Conservation (phyloP, 2,113 vertebrate genomes). For the Calyptomena viridis region DNA sequence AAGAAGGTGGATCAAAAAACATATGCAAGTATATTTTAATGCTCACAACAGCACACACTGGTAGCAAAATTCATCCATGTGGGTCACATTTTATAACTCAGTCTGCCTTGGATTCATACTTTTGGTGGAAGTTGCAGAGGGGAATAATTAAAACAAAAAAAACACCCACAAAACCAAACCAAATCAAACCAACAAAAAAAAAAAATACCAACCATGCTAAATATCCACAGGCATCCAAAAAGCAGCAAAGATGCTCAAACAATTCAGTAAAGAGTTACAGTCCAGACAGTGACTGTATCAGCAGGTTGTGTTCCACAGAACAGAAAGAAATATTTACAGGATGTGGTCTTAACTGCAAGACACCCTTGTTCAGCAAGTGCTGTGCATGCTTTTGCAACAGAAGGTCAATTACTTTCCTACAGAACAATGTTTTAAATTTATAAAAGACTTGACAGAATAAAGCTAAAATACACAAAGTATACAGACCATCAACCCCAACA, state of each 20-base stretch:
- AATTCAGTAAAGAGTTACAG: not conserved
- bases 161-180: not conserved
- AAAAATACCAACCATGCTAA: not conserved
- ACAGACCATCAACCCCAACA: not conserved
- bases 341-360: slow-evolving; percentile 43
- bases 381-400: not conserved
- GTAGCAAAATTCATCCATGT: too few species aligned
- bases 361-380: not conserved
- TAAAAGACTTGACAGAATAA: not conserved
- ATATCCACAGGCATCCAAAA: not conserved
- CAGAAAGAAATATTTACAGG: slow-evolving; percentile 23
- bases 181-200: too few species aligned
- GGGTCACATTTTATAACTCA: too few species aligned
- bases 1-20: not conserved
- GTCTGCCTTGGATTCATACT: not conserved
- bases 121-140: not conserved
- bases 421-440: not conserved
- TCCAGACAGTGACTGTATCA: not conserved
- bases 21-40: not conserved
- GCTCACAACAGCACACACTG: too few species aligned
- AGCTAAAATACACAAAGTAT: not conserved
- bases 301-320: not conserved
- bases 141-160: not conserved
- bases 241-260: not conserved
- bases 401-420: not conserved